A percentile compares a stretch with the other conserved stretches of the same genome.
Evolutionary conservation across 23 tunicate species (phyloP).

Genomic region (Styela clava): DNA sequence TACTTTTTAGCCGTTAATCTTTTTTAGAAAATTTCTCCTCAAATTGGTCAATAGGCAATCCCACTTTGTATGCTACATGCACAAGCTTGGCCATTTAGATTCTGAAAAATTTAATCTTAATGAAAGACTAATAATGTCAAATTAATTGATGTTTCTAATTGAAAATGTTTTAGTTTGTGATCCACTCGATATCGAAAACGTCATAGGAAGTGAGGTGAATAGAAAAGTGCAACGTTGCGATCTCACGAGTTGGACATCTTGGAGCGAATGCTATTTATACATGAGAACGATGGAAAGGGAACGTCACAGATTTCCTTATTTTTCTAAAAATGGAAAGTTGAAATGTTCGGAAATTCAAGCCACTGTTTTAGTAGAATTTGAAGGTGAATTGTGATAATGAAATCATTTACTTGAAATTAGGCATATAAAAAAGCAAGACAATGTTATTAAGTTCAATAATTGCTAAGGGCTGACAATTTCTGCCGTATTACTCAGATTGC

Average conservation of each 20-base stretch:
- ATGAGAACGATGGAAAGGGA: neutral
- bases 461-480: too few relatives aligned
- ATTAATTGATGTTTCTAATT: too few relatives aligned
- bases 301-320: constrained; percentile 11
- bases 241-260: constrained; percentile 1
- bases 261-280: constrained; percentile 9
- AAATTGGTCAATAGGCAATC: too few relatives aligned
- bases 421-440: neutral
- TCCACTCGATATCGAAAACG: constrained; percentile 1
- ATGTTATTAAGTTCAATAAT: too few relatives aligned
- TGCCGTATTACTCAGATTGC: too few relatives aligned
- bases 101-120: too few relatives aligned
- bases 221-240: neutral
- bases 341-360: constrained; percentile 3
- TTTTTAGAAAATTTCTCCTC: too few relatives aligned
- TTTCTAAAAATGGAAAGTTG: neutral
- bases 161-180: too few relatives aligned
- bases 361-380: constrained; percentile 1
- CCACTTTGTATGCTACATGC: too few relatives aligned
- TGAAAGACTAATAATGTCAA: too few relatives aligned
- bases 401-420: neutral
- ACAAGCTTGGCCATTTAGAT: too few relatives aligned
- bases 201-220: neutral
- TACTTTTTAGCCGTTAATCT: too few relatives aligned
- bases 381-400: neutral